Percentiles rank a stretch among this genome's conserved stretches.
These are phyloP conservation scores for Aphrophora alni DNA, from an alignment of 2,888 invertebrate species.

Conservation along the genomic window DNA sequence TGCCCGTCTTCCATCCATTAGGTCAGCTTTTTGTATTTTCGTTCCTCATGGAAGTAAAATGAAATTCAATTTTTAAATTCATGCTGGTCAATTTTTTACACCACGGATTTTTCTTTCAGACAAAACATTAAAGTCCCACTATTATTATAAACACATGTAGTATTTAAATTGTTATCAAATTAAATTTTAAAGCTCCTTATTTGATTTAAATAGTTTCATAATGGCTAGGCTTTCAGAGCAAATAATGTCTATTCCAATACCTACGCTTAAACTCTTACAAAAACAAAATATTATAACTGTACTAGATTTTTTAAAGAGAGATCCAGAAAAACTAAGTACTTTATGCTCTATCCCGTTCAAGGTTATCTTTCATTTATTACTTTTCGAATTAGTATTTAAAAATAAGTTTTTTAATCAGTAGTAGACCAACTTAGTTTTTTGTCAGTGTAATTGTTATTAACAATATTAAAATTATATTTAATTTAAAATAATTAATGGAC, in stretches of 20 bases:
- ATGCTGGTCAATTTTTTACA: not conserved
- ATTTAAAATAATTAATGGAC: too few relatives aligned
- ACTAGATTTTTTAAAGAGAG: slow-evolving; percentile 65
- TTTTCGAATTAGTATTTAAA: too few relatives aligned
- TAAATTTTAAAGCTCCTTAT: too few relatives aligned
- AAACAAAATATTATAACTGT: slow-evolving; percentile 63
- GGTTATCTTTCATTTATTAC: slow-evolving; percentile 59
- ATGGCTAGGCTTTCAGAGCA: slow-evolving; percentile 26
- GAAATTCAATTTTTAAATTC: not conserved
- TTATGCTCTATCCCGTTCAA: slow-evolving; percentile 61
- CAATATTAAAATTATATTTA: too few relatives aligned
- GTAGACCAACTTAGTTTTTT: too few relatives aligned
- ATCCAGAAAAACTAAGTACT: slow-evolving; percentile 62
- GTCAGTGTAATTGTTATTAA: too few relatives aligned
- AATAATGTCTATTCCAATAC: not conserved
- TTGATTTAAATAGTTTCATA: not conserved
- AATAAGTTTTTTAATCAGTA: too few relatives aligned
- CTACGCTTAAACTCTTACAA: slow-evolving; percentile 19
- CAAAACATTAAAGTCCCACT: not conserved
- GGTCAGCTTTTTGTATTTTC: not conserved
- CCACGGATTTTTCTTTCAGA: not conserved
- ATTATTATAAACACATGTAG: too few relatives aligned
- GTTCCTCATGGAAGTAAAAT: not conserved
- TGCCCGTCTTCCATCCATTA: not conserved
- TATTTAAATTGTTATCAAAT: too few relatives aligned